phyloP scores from a whole-genome alignment of 2,113 vertebrate species.

The Hippocampus mohnikei region DNA sequence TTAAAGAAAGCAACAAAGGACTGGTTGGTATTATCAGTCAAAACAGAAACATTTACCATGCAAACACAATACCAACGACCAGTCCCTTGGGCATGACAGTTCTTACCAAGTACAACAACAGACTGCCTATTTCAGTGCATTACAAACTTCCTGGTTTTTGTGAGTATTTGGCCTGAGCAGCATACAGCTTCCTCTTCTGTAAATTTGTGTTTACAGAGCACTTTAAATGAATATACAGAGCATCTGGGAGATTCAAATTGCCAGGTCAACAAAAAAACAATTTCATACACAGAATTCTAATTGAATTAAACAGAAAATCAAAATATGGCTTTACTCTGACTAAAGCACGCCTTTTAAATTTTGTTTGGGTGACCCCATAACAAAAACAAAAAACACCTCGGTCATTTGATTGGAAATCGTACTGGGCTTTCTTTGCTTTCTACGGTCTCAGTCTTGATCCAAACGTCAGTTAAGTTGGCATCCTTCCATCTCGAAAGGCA shows the following conservation, averaged over 20 bases:
- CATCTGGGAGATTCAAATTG: constrained; percentile 11
- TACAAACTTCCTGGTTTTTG: constrained; percentile 18
- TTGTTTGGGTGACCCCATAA: neutral
- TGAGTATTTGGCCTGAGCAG: constrained; percentile 9
- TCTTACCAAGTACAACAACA: neutral
- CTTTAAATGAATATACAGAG: constrained; percentile 21
- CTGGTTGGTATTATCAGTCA: neutral
- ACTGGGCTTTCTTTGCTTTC: neutral
- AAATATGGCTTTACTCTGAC: neutral
- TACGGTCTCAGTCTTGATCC: neutral
- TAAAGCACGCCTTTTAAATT: neutral
- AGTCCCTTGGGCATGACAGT: neutral
- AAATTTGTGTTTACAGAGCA: constrained; percentile 28
- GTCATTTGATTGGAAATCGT: neutral
- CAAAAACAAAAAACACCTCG: neutral
- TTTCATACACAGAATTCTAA: too few species aligned
- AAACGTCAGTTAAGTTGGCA: neutral
- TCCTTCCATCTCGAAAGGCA: too few species aligned
- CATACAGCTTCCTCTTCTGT: constrained; percentile 29
- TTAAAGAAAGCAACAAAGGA: neutral
- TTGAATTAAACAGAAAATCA: too few species aligned
- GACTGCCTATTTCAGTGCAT: constrained; percentile 22
- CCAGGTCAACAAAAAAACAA: neutral
- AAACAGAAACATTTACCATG: constrained; percentile 10
- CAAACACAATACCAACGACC: constrained; percentile 18